Evolutionary conservation across 53 echinoderm and acorn worm species (phyloP), one percentile per base, ranked within the genome.

Genomic region (Antedon mediterranea): DNA sequence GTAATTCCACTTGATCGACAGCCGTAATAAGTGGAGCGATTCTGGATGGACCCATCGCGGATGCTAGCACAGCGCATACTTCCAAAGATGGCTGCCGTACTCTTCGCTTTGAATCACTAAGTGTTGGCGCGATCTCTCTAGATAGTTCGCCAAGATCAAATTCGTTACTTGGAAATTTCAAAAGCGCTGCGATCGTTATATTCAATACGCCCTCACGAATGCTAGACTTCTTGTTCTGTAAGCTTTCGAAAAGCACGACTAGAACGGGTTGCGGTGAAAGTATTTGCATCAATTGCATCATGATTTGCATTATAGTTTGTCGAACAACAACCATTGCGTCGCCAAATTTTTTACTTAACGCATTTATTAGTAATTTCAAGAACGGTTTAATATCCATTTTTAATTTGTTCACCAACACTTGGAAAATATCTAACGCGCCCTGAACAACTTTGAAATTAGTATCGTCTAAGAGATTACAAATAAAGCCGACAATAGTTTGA

Each of bases 161-260:
- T 79, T 98, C 98, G 80, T 98, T 89, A 72, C 98, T 98, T 31
- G 98, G 98, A 85, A 98, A 98, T 29, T 92, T 98, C 72, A 98
- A 77, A 31, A 98, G 85, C 33, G 92, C 87, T 20, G 92, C 92
- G n/a, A 98, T 98, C 32, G 92, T 87, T 13, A 98, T 86, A 71
- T 92, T 92, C 70, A 98, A 79, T 13, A 89, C 98, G 76, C 92
- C 98, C 71, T 95, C 98, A 11, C 98, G 86, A 28, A 98, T 89
- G 28, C 98, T 92, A n/a, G 98, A 92, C 73, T 98, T 98, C 73
- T 85, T 83, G 73, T 98, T 92, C 73, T 80, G 88, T 28, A 93
- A 85, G 44, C 90, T 84, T 72, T 98, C 98, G 76, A 84, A 84
- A 18, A 98, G 80, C 30, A 86, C 86, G 34, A 82, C 78, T 26